Conservation (phyloP, 2,888 invertebrate species). For the Myathropa florea region DNA sequence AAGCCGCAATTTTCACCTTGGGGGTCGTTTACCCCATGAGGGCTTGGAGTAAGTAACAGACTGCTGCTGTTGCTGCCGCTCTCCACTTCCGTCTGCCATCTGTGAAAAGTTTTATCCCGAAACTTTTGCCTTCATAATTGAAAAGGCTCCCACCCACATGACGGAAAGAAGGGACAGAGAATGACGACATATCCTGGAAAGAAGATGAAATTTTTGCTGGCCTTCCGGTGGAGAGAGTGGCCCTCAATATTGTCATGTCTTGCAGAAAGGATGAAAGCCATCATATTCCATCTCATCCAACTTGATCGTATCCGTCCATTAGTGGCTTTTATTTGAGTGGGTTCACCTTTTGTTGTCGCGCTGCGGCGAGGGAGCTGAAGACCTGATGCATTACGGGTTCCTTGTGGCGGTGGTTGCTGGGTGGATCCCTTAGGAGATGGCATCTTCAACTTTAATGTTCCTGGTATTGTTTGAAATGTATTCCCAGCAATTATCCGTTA, state of each 20-base stretch:
- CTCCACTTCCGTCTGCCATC: not conserved
- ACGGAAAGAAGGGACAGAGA: not conserved
- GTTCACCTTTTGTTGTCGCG: conserved; percentile 19
- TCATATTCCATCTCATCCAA: conserved; percentile 28
- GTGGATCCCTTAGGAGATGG: not conserved
- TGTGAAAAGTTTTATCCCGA: conserved; percentile 10
- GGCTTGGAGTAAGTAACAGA: not conserved
- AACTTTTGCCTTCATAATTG: conserved; percentile 11
- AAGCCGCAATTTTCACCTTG: not conserved
- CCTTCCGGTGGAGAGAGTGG: not conserved
- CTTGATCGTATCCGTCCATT: conserved; percentile 50
- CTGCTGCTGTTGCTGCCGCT: not conserved
- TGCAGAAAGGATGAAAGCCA: conserved; percentile 14
- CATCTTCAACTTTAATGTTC: not conserved
- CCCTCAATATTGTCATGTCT: not conserved
- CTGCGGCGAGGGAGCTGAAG: not conserved
- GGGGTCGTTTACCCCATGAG: not conserved
- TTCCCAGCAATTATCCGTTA: not conserved
- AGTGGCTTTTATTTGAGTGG: conserved; percentile 17
- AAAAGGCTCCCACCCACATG: not conserved
- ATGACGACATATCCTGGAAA: not conserved
- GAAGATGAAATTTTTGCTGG: not conserved
- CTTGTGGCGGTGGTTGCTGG: not conserved
- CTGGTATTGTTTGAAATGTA: not conserved
- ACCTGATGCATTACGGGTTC: not conserved